Base-by-base conservation (phyloP, 1,140 invertebrate species). In the Drosophila pruinosa region DNA sequence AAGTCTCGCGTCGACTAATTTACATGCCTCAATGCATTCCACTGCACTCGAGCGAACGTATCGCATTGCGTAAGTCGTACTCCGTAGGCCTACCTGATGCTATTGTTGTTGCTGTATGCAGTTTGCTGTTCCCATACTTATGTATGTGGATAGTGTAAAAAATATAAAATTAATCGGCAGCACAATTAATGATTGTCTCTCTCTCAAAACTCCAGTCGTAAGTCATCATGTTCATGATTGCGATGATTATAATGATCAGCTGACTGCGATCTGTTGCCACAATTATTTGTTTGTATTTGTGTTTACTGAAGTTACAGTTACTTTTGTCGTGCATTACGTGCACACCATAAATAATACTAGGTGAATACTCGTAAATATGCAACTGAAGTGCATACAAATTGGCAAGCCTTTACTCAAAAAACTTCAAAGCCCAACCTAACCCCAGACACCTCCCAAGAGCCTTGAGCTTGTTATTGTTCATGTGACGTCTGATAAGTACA, bases 1-100 rank as follows among this genome's bases (percentile, higher is more conserved):
- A 80, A 85, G 81, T 74, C 77, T 88, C 72, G 79, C 58, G 65
- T 26, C 43, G 43, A 61, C 69, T 80, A 70, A 79, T 85, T 85
- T 88, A 88, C 81, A 85, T 78, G 77, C 61, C 81, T 63, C 73
- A 86, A 71, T 86, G 81, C 77, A 81, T 75, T 74, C 62, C 69
- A 62, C 59, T 80, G 72, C 76, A 72, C 67, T 28, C 50, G 38
- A 48, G 47, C 65, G 48, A 69, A 31, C 24, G 34, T 50, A 24
- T 21, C 41, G 12, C 26, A 36, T 64, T 67, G 47, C 62, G 54
- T 57, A 65, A 65, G 57, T 12, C 10, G 41, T 48, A 45, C 52
- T 61, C 19, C 15, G 22, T 58, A 58, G 62, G 69, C 69, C 69
- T 52, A 72, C 19, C n/a, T 28, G 26, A 41, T 57, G 61, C 38